Percentiles rank a stretch among this genome's conserved stretches.
Conservation (phyloP, 2,113 vertebrate genomes). For the Prochilodus magdalenae region DNA sequence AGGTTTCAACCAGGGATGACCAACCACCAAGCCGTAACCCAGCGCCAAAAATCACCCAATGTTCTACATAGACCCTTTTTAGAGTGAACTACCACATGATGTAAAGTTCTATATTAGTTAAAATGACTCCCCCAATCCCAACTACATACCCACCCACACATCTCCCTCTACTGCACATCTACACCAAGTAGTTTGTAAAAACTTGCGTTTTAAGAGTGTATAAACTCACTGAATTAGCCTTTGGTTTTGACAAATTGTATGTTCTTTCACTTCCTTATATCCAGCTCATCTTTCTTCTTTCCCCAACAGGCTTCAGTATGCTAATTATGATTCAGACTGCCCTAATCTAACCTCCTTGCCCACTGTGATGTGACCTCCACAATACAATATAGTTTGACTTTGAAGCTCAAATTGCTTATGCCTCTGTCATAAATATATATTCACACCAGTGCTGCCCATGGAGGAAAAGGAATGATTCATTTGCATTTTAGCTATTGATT, state of each 20-base stretch:
- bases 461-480: constrained; percentile 53
- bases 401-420: constrained; percentile 65
- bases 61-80: too few relatives aligned
- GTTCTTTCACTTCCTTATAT: neutral
- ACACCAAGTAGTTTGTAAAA: neutral
- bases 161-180: neutral
- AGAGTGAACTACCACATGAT: too few relatives aligned
- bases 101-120: too few relatives aligned
- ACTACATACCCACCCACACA: neutral
- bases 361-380: constrained; percentile 57
- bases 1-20: too few relatives aligned
- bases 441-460: constrained; percentile 48
- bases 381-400: constrained; percentile 69
- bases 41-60: too few relatives aligned
- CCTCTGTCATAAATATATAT: constrained; percentile 68
- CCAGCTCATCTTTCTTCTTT: neutral
- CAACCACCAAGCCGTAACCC: too few relatives aligned
- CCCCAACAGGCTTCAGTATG: constrained; percentile 30
- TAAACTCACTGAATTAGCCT: neutral
- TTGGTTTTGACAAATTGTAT: neutral
- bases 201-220: neutral
- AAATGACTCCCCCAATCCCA: too few relatives aligned
- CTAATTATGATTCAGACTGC: constrained; percentile 35
- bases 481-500: constrained; percentile 73
- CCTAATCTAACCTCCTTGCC: constrained; percentile 55